phyloP scores from a whole-genome alignment of 2,888 invertebrate genomes.

The Boloria selene region DNA sequence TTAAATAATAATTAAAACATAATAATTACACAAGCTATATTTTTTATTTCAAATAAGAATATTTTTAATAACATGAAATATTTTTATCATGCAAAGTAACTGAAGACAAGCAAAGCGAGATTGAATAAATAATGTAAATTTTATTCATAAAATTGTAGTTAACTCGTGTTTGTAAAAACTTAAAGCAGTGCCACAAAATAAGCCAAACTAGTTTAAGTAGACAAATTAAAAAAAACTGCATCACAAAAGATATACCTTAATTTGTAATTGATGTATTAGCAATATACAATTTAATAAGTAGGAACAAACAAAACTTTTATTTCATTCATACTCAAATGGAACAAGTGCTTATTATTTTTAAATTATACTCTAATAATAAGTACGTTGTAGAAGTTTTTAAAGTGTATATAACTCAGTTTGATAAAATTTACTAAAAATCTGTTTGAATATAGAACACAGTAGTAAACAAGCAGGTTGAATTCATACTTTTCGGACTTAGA shows the following conservation, averaged over 20 bases:
- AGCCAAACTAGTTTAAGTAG: slow-evolving; percentile 5
- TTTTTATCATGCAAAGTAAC: slow-evolving; percentile 22
- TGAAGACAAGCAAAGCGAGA: slow-evolving; percentile 6
- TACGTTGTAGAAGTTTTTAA: not conserved
- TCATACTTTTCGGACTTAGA: too few species aligned
- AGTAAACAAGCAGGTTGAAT: too few species aligned
- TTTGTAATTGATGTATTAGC: not conserved
- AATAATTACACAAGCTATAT: not conserved
- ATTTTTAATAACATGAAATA: slow-evolving; percentile 4
- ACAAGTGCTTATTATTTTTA: not conserved
- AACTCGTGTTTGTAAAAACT: slow-evolving; percentile 31
- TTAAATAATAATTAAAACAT: too few species aligned
- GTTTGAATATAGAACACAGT: too few species aligned
- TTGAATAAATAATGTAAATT: slow-evolving; percentile 1
- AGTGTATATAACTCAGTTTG: too few species aligned
- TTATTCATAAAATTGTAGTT: not conserved
- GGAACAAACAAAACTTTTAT: slow-evolving; percentile 35
- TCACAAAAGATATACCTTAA: not conserved
- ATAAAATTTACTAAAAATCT: too few species aligned
- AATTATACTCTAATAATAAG: slow-evolving; percentile 1
- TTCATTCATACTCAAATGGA: not conserved
- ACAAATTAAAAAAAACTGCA: slow-evolving; percentile 1
- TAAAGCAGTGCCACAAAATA: slow-evolving; percentile 20
- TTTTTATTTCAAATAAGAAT: not conserved
- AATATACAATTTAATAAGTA: slow-evolving; percentile 29